Percentiles rank a stretch among this genome's conserved stretches.
phyloP scores from a whole-genome alignment of 2,797 vertebrate genomes.

The Clarias fuscus region DNA sequence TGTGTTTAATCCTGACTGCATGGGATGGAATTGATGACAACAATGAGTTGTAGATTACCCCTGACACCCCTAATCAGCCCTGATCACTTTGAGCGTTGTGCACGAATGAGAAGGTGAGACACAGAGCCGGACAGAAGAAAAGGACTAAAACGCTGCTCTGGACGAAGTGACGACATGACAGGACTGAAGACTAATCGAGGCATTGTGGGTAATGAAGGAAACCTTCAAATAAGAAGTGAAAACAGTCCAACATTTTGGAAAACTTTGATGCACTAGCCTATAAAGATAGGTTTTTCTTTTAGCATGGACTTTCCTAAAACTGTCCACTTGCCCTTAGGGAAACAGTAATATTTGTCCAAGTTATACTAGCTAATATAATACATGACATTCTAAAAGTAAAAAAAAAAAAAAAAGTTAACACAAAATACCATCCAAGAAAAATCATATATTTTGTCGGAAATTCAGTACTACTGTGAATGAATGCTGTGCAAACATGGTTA shows the following conservation, averaged over 20 bases:
- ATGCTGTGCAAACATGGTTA: conserved; percentile 46
- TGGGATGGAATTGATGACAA: neutral
- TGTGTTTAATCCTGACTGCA: neutral
- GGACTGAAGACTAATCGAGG: neutral
- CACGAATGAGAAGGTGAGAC: neutral
- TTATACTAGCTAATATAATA: neutral
- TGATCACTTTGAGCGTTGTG: neutral
- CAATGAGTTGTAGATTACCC: neutral
- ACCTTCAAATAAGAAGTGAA: neutral
- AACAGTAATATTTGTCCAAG: neutral
- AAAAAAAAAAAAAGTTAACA: neutral
- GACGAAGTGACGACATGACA: too few relatives aligned
- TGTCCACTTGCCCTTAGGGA: neutral
- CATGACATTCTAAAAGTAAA: neutral
- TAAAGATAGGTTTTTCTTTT: neutral
- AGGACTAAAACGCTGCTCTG: neutral
- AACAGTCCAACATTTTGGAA: neutral
- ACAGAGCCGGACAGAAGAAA: neutral
- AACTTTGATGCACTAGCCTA: neutral
- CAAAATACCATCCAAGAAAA: conserved; percentile 22
- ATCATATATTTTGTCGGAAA: conserved; percentile 39
- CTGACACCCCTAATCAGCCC: neutral
- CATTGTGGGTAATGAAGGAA: neutral
- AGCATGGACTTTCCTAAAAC: neutral
- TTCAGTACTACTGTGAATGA: conserved; percentile 37